Conservation (phyloP, 2,888 invertebrate species). For the Graphium colonna region DNA sequence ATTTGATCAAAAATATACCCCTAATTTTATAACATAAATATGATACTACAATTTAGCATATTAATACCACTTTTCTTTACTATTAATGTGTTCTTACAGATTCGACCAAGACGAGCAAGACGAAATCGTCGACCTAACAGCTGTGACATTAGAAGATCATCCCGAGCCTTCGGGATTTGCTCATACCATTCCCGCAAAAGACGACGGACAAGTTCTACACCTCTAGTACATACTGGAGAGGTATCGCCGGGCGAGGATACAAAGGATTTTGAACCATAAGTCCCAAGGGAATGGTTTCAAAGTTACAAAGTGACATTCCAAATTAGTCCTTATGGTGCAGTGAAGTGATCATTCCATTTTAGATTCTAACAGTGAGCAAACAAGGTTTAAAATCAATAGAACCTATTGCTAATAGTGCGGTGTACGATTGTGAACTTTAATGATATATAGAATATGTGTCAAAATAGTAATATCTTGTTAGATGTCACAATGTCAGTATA, state of each 20-base stretch:
- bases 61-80: too few relatives aligned
- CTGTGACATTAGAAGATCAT: slow-evolving; percentile 80
- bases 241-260: slow-evolving; percentile 29
- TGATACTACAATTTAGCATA: too few relatives aligned
- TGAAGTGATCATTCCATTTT: slow-evolving; percentile 33
- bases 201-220: slow-evolving; percentile 73
- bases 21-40: too few relatives aligned
- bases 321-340: slow-evolving; percentile 24
- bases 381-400: neutral
- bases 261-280: slow-evolving; percentile 11
- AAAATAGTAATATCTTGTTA: slow-evolving; percentile 22
- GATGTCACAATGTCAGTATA: slow-evolving; percentile 23
- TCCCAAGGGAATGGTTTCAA: slow-evolving; percentile 4
- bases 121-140: slow-evolving; percentile 93
- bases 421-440: slow-evolving; percentile 14
- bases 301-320: slow-evolving; percentile 21
- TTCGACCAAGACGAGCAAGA: slow-evolving; percentile 87
- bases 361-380: slow-evolving; percentile 24
- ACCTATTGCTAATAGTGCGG: slow-evolving; percentile 2
- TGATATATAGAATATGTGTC: slow-evolving; percentile 18
- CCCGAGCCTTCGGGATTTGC: slow-evolving; percentile 45
- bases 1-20: too few relatives aligned
- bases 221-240: slow-evolving; percentile 63
- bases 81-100: slow-evolving; percentile 35
- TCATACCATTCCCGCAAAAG: slow-evolving; percentile 54